These are phyloP conservation scores for Andrena chrysosceles DNA, from an alignment of 2,888 invertebrate species.

Conservation along the genomic window DNA sequence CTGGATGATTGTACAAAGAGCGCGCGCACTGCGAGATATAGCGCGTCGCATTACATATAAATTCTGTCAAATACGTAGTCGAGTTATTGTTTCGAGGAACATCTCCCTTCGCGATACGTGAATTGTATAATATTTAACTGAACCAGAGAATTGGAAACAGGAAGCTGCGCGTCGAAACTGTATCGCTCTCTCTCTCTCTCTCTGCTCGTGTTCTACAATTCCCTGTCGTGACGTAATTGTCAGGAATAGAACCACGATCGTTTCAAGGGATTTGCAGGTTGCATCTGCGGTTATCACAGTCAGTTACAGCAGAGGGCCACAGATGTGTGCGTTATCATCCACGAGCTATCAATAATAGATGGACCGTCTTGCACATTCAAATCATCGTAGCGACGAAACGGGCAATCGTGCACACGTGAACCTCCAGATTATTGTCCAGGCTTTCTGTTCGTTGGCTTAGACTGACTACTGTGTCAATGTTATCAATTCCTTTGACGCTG, in stretches of 20 bases:
- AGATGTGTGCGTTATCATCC: constrained; percentile 50
- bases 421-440: constrained; percentile 68
- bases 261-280: constrained; percentile 67
- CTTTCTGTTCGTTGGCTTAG: constrained; percentile 17
- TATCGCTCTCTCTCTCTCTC: not conserved
- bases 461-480: not conserved
- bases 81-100: not conserved
- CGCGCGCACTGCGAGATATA: not conserved
- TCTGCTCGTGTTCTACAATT: constrained; percentile 10
- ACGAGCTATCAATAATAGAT: constrained; percentile 64
- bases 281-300: constrained; percentile 51
- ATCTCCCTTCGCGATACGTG: not conserved
- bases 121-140: constrained; percentile 2
- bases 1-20: constrained; percentile 36
- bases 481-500: not conserved
- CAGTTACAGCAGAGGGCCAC: constrained; percentile 34
- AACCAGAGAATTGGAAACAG: not conserved
- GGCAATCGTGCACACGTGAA: constrained; percentile 66
- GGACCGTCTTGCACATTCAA: constrained; percentile 49
- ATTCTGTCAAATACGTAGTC: not conserved
- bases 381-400: constrained; percentile 63
- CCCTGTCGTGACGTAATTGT: constrained; percentile 65
- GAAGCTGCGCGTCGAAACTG: not conserved
- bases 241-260: constrained; percentile 65
- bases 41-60: not conserved